These are phyloP conservation scores for Myrmophylax atrothorax DNA, from an alignment of 2,113 vertebrate species.

Conservation along the genomic window DNA sequence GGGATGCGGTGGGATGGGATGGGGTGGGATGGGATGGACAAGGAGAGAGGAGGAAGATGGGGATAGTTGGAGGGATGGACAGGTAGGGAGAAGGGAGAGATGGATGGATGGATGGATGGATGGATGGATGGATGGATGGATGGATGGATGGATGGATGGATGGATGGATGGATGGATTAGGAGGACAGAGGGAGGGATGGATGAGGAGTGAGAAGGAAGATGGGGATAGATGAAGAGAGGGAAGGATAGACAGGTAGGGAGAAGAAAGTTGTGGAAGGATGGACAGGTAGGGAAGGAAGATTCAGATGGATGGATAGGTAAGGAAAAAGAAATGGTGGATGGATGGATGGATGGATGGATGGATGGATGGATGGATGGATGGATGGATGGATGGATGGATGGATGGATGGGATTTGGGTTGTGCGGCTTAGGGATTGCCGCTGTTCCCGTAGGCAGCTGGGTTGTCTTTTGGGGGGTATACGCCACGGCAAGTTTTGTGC, in stretches of 20 bases:
- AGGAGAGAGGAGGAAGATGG: neutral
- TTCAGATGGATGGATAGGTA: too few species aligned
- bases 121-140: neutral
- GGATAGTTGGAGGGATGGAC: neutral
- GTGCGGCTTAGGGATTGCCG: neutral
- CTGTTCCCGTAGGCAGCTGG: neutral
- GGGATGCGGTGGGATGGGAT: neutral
- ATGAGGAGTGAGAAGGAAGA: neutral
- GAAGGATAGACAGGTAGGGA: neutral
- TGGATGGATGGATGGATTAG: neutral
- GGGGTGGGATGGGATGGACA: too few species aligned
- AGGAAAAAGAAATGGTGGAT: too few species aligned
- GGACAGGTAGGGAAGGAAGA: neutral
- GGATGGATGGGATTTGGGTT: fast-evolving
- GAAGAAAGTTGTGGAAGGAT: neutral
- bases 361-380: neutral
- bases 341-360: neutral
- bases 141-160: neutral
- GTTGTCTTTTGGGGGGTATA: neutral
- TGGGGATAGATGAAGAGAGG: neutral
- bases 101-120: neutral
- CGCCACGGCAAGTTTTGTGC: neutral
- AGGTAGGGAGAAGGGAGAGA: neutral
- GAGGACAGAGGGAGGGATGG: neutral
- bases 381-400: neutral